Evolutionary conservation across 2,888 invertebrate species (phyloP).

Genomic region (Conchocele bisecta): DNA sequence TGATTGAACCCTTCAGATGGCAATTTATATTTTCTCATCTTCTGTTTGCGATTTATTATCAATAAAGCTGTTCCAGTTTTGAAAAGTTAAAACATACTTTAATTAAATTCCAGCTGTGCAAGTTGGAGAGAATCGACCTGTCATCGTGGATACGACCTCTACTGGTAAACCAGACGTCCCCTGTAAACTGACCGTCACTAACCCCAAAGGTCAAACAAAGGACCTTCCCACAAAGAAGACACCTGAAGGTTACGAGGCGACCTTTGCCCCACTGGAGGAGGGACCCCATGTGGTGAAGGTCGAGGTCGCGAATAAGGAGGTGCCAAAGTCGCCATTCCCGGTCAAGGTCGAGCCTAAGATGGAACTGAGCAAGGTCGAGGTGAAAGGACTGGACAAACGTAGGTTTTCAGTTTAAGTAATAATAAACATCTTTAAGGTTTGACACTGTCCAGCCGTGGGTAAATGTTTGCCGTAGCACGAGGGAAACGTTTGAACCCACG

Average conservation of each 20-base stretch:
- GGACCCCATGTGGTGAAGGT: constrained; percentile 83
- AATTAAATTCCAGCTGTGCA: constrained; percentile 48
- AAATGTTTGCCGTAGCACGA: too few species aligned
- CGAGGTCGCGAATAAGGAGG: constrained; percentile 77
- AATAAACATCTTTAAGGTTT: neutral
- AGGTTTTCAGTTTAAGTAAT: constrained; percentile 15
- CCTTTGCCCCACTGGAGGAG: constrained; percentile 80
- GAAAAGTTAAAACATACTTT: neutral
- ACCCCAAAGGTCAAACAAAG: constrained; percentile 84
- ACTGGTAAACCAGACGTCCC: constrained; percentile 61
- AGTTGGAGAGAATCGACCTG: constrained; percentile 57
- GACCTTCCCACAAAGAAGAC: constrained; percentile 91
- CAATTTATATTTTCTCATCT: too few species aligned
- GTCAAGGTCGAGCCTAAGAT: constrained; percentile 69
- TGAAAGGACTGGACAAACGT: constrained; percentile 54
- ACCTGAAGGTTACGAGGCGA: constrained; percentile 86
- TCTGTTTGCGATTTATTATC: too few species aligned
- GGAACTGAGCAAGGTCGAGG: constrained; percentile 34
- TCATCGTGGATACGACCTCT: constrained; percentile 52
- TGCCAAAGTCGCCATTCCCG: constrained; percentile 81
- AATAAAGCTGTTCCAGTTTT: neutral
- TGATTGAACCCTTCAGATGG: too few species aligned
- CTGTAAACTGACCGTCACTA: constrained; percentile 67
- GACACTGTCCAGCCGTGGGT: too few species aligned
- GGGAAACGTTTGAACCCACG: too few species aligned